These are phyloP conservation scores for Bicyclus anynana DNA, from an alignment of 1,140 invertebrate genomes.

Conservation along the genomic window DNA sequence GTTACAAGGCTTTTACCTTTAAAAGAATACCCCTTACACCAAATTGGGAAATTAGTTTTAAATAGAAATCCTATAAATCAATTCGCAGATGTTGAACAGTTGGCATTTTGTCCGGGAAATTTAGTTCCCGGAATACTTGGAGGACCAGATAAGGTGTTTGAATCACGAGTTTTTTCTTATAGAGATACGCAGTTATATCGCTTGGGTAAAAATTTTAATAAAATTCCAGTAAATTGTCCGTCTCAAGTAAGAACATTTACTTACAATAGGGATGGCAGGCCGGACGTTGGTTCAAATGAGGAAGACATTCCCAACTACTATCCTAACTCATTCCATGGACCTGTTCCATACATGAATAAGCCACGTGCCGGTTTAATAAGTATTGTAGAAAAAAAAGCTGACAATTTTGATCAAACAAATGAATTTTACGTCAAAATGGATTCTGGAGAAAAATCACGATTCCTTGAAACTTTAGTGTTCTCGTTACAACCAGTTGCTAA, in stretches of 20 bases:
- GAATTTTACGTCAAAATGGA: slow-evolving; percentile 90
- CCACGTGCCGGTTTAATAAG: slow-evolving; percentile 69
- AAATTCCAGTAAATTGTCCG: slow-evolving; percentile 94
- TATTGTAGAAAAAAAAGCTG: slow-evolving; percentile 79
- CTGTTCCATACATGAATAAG: slow-evolving; percentile 77
- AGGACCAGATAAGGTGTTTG: slow-evolving; percentile 92
- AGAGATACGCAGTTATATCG: slow-evolving; percentile 91
- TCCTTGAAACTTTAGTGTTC: too few relatives aligned
- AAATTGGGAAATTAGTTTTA: slow-evolving; percentile 89
- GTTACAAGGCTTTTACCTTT: slow-evolving; percentile 88
- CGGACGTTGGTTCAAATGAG: slow-evolving; percentile 81
- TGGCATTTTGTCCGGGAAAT: slow-evolving; percentile 91
- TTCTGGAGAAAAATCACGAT: slow-evolving; percentile 83
- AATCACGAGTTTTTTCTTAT: slow-evolving; percentile 92
- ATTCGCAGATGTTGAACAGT: slow-evolving; percentile 92
- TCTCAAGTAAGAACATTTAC: slow-evolving; percentile 76
- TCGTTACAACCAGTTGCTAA: slow-evolving; percentile 90
- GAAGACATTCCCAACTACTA: slow-evolving; percentile 94
- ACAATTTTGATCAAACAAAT: slow-evolving; percentile 91
- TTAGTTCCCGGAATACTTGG: slow-evolving; percentile 91
- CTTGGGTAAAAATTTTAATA: slow-evolving; percentile 91
- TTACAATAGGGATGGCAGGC: slow-evolving; percentile 92
- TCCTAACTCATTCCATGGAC: slow-evolving; percentile 95
- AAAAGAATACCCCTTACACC: slow-evolving; percentile 88
- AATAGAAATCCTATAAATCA: slow-evolving; percentile 91